These are phyloP conservation scores for Nerophis ophidion DNA, from an alignment of 2,113 vertebrate genomes.

Conservation along the genomic window DNA sequence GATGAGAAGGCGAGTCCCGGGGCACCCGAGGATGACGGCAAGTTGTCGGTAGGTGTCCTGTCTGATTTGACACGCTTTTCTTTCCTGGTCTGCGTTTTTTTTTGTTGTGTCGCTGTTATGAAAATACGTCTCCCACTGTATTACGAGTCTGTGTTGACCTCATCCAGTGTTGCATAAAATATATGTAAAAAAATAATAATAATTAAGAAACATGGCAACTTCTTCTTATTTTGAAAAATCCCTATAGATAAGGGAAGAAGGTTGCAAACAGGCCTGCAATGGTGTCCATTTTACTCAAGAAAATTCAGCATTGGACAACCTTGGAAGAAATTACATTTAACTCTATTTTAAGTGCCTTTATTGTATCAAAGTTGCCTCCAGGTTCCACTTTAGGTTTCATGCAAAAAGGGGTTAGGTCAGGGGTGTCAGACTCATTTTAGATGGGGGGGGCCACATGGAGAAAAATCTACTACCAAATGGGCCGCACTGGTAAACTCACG, in stretches of 20 bases:
- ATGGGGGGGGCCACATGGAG: too few species aligned
- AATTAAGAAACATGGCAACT: too few species aligned
- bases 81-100: slow-evolving; percentile 38
- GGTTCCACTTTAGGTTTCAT: slow-evolving; percentile 32
- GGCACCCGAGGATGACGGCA: slow-evolving; percentile 70
- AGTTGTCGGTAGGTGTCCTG: slow-evolving; percentile 74
- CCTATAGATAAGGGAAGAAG: not conserved
- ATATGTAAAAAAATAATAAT: not conserved
- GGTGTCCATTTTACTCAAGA: slow-evolving; percentile 34
- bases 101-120: slow-evolving; percentile 47
- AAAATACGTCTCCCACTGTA: slow-evolving; percentile 25
- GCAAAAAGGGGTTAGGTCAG: slow-evolving; percentile 39
- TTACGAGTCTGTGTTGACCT: slow-evolving; percentile 15
- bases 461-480: too few species aligned
- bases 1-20: slow-evolving; percentile 72
- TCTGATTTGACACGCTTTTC: slow-evolving; percentile 47
- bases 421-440: too few species aligned
- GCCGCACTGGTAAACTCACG: too few species aligned
- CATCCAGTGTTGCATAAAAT: not conserved
- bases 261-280: slow-evolving; percentile 30
- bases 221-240: too few species aligned
- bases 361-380: slow-evolving; percentile 26
- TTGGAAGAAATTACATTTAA: slow-evolving; percentile 20
- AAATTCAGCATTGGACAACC: slow-evolving; percentile 27
- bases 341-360: slow-evolving; percentile 28